Evolutionary conservation across 1,140 invertebrate genomes (phyloP), one percentile per base, ranked within the genome.

Genomic region (Aethina tumida): DNA sequence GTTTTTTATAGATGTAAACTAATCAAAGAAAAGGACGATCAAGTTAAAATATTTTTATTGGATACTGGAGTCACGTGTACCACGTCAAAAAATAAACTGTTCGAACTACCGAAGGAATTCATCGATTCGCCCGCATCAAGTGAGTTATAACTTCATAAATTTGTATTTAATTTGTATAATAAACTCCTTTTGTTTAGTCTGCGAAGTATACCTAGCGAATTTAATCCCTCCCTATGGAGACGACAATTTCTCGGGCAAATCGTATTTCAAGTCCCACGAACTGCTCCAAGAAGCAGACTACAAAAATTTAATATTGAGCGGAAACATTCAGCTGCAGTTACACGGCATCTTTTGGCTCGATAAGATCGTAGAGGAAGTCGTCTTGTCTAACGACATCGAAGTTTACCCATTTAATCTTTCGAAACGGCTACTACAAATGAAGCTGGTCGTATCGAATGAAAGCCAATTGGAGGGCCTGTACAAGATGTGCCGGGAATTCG

Each of bases 161-260:
- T 17, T 12, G 6, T 8, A 33, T 6, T 12, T 12, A 5, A 13
- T 5, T 6, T 35, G 9, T 8, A 6, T 10, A 5, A 29, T 5
- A 26, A 35, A 7, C 7, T 34, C n/a, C 9, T 41, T 7, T 43
- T 22, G 25, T 48, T 50, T 35, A 55, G 53, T 41, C 38, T 40
- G 41, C 30, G 45, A 55, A 16, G 37, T 45, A 2, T 43, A 50
- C 32, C 28, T 58, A 9, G 49, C 49, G 8, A 58, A 55, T 43
- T 36, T 50, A 14, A 39, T 50, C 13, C 55, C 55, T 9, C 52
- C 48, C 5, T 43, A 41, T 25, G 18, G 42, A 22, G 55, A 58
- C 27, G 36, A 42, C 14, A 30, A 31, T 19, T 55, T 48, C 39
- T 50, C 37, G 1, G 19, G 25, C 3, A 45, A 22, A 15, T 29